Evolutionary conservation across 2,113 vertebrate species (phyloP).

Genomic region (Plotosus lineatus): DNA sequence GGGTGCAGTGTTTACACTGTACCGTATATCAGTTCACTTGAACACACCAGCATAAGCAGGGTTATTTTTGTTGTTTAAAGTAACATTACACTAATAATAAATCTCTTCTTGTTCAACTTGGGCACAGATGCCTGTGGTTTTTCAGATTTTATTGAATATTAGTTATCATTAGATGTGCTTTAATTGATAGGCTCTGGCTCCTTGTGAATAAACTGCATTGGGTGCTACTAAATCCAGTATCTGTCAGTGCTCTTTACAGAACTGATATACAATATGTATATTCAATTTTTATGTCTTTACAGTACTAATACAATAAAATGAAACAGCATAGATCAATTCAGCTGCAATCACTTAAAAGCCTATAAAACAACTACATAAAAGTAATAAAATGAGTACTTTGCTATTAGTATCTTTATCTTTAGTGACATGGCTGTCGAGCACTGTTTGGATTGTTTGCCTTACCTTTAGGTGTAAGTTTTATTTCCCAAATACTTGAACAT

Average conservation of each 20-base stretch:
- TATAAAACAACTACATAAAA: neutral
- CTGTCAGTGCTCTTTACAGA: neutral
- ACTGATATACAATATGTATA: neutral
- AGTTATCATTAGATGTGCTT: neutral
- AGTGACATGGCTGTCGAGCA: neutral
- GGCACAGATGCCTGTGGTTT: neutral
- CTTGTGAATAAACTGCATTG: neutral
- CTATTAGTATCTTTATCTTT: neutral
- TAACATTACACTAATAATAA: neutral
- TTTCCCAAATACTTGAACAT: slow-evolving; percentile 48
- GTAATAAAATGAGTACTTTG: neutral
- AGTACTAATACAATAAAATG: neutral
- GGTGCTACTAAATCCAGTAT: neutral
- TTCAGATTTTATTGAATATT: neutral
- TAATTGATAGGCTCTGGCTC: neutral
- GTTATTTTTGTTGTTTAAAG: neutral
- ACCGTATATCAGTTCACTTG: neutral
- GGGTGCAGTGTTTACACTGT: slow-evolving; percentile 17
- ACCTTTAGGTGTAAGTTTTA: slow-evolving; percentile 61
- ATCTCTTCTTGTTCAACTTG: neutral
- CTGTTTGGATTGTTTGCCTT: slow-evolving; percentile 43
- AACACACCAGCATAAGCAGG: neutral
- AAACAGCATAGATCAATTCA: neutral
- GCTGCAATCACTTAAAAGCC: neutral
- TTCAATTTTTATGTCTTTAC: neutral